Base-by-base conservation (phyloP, 2,888 invertebrate species). In the Pseudococcus viburni region DNA sequence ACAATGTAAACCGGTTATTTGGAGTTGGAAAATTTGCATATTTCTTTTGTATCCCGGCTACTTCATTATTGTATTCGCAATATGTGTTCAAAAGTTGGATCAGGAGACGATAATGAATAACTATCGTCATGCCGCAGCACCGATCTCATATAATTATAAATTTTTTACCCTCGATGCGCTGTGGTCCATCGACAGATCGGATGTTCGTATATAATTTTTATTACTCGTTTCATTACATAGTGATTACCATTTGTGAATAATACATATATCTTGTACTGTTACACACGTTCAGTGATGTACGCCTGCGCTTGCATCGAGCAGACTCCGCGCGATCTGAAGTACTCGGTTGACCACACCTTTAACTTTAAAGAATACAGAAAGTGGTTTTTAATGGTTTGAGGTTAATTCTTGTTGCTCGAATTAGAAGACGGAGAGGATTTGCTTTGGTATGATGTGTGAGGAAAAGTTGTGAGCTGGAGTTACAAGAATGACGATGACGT, bases 151-250 rank as follows among this genome's bases (percentile, higher is more conserved):
- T 64, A 64, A 64, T 64, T 64, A 64, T 64, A 64, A 64, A 64
- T 64, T 64, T 64, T 9, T 64, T 22, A 64, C 8, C 64, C 19
- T 22, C 64, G 9, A 22, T n/a, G 64, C 64, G 9, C 64, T n/a
- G 8, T 59, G 6, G 17, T 42, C 42, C 9, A 42, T n/a, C 7
- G 9, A 22, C 3, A 8, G 64, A 64, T 64, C 64, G 64, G 64
- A 64, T 22, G 22, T 59, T 73, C 42, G 9, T 42, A 42, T 42
- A 42, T 33, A 73, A 73, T 73, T 73, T 73, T 73, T 73, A 33
- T 73, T 73, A 73, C 73, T 17, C 73, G 73, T 6, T 73, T 73
- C 73, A 73, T 73, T 73, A 33, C 73, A 73, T 73, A 73, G 64
- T 64, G 64, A 64, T 64, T 64, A 64, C 64, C 64, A 64, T 64